phyloP scores from a whole-genome alignment of 2,888 invertebrate genomes.

The Ophioninae sp. region DNA sequence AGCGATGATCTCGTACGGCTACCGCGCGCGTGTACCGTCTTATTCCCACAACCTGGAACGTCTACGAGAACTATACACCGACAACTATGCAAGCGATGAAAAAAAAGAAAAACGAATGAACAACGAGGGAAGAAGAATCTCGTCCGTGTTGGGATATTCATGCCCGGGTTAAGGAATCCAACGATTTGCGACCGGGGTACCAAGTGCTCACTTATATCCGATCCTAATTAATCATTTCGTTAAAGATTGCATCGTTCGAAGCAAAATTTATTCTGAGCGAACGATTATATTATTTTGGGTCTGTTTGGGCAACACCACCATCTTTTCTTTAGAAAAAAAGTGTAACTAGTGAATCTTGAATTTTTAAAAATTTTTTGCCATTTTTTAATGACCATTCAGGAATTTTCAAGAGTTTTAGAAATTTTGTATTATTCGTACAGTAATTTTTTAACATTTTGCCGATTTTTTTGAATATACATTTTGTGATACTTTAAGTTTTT shows the following conservation, averaged over 20 bases:
- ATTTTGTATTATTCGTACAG: too few species aligned
- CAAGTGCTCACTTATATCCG: conserved; percentile 43
- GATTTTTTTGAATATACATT: too few species aligned
- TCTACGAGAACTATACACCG: conserved; percentile 60
- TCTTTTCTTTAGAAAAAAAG: too few species aligned
- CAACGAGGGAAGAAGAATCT: conserved; percentile 41
- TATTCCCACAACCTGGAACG: conserved; percentile 62
- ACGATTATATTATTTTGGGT: too few species aligned
- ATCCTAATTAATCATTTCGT: conserved; percentile 25
- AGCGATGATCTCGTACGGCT: conserved; percentile 46
- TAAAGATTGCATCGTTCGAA: neutral
- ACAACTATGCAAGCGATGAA: conserved; percentile 57
- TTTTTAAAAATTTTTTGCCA: too few species aligned
- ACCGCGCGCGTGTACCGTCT: conserved; percentile 29
- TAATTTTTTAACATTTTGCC: too few species aligned
- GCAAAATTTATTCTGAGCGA: too few species aligned
- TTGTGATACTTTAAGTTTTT: too few species aligned
- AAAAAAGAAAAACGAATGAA: neutral
- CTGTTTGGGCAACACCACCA: too few species aligned
- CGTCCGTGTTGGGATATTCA: conserved; percentile 45
- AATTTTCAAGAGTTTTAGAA: too few species aligned
- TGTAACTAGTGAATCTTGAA: too few species aligned
- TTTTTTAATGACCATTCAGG: too few species aligned
- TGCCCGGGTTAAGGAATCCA: conserved; percentile 20
- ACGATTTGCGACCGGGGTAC: conserved; percentile 37